Evolutionary conservation across 2,113 vertebrate species (phyloP), one percentile per base, ranked within the genome.

Genomic region (Urocynchramus pylzowi): DNA sequence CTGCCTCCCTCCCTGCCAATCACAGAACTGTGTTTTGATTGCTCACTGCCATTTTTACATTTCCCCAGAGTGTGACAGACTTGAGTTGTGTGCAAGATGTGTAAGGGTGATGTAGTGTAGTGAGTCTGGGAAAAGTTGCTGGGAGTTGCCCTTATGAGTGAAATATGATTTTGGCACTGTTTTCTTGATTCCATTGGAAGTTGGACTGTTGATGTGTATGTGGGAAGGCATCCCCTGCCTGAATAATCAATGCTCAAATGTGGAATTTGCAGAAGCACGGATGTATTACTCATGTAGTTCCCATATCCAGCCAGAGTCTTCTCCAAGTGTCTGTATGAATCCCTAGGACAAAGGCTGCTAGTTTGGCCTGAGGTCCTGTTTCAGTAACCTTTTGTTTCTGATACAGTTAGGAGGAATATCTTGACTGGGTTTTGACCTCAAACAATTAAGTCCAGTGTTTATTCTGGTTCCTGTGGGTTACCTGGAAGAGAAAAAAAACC

Each of bases 1-100:
- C 30, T 54, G 56, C 52, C 31, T 71, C 24, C 27, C 23, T 30
- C 7, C 1, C 22, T 0, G 1, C 60, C 16, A 18, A 0, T 21
- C 31, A 11, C 64, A 74, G 45, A 87, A 26, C 52, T 54, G 6
- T 39, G 16, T 39, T 92, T 71, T 63, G 15, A 27, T 71, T 39
- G 30, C 30, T 76, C 18, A 3, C 56, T 87, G 68, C 35, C 50
- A 14, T 56, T 89, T 88, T 84, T 42, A 15, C 9, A 1, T 86
- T 83, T 84, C 18, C 24, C 45, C 39, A 57, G 68, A 33, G 50
- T 26, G 11, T 44, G 69, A n/a, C 24, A 78, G 85, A 26, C 21
- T 23, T 33, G 65, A 70, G 28, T 44, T 57, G 37, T 47, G 77
- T 41, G 45, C 45, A 4, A 6, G 11, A 30, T 82, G 16, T 45